Percentiles rank a stretch among this genome's conserved stretches.
Conservation (phyloP, 2,797 vertebrate genomes). For the Urosaurus nigricauda region DNA sequence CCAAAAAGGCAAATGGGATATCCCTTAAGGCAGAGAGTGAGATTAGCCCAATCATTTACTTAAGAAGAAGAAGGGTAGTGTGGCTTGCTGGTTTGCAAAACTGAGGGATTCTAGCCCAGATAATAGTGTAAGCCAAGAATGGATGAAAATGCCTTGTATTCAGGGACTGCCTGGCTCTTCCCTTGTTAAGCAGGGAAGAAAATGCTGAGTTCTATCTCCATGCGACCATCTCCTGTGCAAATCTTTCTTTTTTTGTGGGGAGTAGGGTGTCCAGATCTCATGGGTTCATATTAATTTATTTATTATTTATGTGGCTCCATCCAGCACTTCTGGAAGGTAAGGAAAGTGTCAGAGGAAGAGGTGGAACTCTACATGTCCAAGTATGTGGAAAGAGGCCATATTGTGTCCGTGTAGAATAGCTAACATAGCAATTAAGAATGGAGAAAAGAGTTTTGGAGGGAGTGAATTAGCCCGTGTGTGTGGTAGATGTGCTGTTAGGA, state of each 20-base stretch:
- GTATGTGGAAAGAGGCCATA: constrained; percentile 23
- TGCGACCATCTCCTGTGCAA: constrained; percentile 2
- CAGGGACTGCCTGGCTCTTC: background rate
- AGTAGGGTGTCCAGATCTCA: constrained; percentile 7
- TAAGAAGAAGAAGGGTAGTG: background rate
- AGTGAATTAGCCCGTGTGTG: background rate
- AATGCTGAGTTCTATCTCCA: background rate
- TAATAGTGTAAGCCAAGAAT: background rate
- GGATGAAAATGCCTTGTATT: background rate
- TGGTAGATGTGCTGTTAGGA: constrained; percentile 19
- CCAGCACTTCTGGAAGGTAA: constrained; percentile 5
- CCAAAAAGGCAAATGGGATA: background rate
- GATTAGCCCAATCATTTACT: background rate
- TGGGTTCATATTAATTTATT: constrained; percentile 71
- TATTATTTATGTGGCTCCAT: constrained; percentile 73
- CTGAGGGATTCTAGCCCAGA: background rate
- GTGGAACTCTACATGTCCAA: constrained; percentile 11
- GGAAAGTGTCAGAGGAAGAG: background rate
- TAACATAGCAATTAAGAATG: constrained; percentile 6
- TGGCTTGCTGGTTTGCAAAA: background rate
- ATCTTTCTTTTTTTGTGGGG: background rate
- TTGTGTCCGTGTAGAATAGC: constrained; percentile 21
- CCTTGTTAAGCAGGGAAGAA: background rate
- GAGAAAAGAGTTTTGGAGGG: rapidly evolving
- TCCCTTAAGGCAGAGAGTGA: background rate